Conservation (phyloP, 2,888 invertebrate species). For the Xestia ashworthii region DNA sequence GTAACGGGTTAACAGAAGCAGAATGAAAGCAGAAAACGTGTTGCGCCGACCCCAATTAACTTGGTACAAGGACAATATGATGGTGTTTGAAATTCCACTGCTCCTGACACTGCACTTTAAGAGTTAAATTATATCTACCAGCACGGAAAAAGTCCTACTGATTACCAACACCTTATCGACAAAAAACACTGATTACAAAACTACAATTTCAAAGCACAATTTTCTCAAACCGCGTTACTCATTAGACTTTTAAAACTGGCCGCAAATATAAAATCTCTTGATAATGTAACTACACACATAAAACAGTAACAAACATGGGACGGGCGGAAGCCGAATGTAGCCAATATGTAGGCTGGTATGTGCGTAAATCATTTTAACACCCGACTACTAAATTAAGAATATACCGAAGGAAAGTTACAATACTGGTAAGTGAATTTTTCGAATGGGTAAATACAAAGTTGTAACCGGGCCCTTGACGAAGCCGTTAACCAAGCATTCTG, state of each 20-base stretch:
- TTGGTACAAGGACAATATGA: no score
- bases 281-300: constrained; percentile 44
- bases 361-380: constrained; percentile 49
- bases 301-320: constrained; percentile 34
- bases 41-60: no score
- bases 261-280: constrained; percentile 49
- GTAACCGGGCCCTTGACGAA: not conserved
- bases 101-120: no score
- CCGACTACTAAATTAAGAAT: not conserved
- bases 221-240: constrained; percentile 34
- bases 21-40: no score
- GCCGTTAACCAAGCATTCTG: not conserved
- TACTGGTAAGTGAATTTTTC: not conserved
- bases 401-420: not conserved
- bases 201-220: constrained; percentile 25
- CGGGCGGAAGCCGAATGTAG: constrained; percentile 54
- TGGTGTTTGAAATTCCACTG: no score
- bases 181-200: constrained; percentile 7
- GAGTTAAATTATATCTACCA: not conserved
- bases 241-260: constrained; percentile 28
- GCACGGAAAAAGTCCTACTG: not conserved
- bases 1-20: no score
- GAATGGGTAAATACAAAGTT: not conserved
- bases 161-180: not conserved
- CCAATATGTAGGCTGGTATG: constrained; percentile 45